Conservation (phyloP, 2,797 vertebrate species). For the Propithecus deckenii region DNA sequence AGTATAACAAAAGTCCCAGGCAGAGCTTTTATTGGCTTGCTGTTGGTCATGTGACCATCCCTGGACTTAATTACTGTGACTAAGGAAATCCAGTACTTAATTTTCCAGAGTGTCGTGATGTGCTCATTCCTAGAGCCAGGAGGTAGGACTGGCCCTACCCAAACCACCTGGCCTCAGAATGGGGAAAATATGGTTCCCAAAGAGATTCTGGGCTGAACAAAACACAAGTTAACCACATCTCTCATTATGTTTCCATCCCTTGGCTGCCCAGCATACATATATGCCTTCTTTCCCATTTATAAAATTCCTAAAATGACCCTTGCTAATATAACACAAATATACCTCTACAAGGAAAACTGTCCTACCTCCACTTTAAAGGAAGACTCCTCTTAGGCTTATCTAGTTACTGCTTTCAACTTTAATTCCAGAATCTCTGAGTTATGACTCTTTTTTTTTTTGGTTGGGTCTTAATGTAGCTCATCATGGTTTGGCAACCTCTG, state of each 20-base stretch:
- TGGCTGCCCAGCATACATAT: background rate
- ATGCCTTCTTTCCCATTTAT: background rate
- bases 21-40: background rate
- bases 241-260: background rate
- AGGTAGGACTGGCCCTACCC: background rate
- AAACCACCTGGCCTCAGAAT: background rate
- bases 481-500: background rate
- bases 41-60: background rate
- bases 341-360: background rate
- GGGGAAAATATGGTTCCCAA: background rate
- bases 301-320: background rate
- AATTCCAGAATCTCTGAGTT: background rate
- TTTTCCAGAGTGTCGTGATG: background rate
- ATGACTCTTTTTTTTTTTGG: background rate
- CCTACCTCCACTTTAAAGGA: background rate
- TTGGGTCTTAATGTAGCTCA: background rate
- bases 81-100: background rate
- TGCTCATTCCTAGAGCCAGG: background rate
- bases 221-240: background rate
- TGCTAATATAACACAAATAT: background rate
- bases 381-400: background rate
- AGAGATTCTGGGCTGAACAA: background rate
- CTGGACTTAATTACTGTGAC: background rate
- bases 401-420: background rate
- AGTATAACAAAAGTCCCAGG: background rate